A percentile compares a stretch with the other conserved stretches of the same genome.
These are phyloP conservation scores for Melikaiella ostensackeni DNA, from an alignment of 2,888 invertebrate species.

Conservation along the genomic window DNA sequence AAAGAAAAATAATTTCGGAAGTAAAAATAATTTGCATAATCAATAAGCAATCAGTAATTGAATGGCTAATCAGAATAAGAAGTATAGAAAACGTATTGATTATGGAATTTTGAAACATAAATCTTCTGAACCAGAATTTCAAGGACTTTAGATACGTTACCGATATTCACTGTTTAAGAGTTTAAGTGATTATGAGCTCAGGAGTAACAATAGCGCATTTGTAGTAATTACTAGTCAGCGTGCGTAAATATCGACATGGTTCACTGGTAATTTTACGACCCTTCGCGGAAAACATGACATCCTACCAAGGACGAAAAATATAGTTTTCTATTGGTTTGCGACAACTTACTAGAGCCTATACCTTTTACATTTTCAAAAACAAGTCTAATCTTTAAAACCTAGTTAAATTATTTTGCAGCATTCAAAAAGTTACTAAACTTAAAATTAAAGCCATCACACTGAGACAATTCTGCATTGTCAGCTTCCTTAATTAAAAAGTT, in stretches of 20 bases:
- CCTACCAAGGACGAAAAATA: background rate
- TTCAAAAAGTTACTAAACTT: no score
- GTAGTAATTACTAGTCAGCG: background rate
- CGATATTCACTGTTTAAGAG: background rate
- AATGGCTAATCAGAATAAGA: background rate
- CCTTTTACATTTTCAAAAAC: no score
- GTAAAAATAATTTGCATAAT: background rate
- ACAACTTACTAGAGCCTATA: no score
- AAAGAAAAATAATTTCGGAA: background rate
- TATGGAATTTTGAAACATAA: background rate
- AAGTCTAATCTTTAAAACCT: no score
- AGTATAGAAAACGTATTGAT: background rate
- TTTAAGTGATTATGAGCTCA: background rate
- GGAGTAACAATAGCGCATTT: background rate
- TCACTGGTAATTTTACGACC: constrained; percentile 2
- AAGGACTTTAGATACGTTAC: background rate
- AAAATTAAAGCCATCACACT: no score
- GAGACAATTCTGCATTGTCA: no score
- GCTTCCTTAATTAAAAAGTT: no score
- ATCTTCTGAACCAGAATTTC: background rate
- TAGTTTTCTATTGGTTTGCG: background rate
- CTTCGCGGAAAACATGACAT: background rate
- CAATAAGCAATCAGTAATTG: background rate
- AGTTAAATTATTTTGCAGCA: no score
- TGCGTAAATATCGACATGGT: background rate